Base-by-base conservation (phyloP, 2,888 invertebrate genomes). In the Andrena hattorfiana region DNA sequence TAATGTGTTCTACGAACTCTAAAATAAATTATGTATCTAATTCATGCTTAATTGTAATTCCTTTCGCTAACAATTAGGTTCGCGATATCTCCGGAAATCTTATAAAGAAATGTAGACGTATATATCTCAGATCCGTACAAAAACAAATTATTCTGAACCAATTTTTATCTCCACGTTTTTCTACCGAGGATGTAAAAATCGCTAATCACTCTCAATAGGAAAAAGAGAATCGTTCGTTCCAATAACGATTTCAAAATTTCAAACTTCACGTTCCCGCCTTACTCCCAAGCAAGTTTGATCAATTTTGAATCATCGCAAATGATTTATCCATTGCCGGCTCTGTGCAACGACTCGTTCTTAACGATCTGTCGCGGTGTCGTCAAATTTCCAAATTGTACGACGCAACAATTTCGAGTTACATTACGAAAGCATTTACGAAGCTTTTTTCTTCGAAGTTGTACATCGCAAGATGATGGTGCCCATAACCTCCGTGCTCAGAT, bases 21-120 rank as follows among this genome's bases (percentile, higher is more conserved):
- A 49, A 77, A 82, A 82, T 82, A 84, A 86, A 86, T 83, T 66
- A 77, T 75, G 42, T 51, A 72, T 79, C 30, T 62, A 35, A 63
- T 42, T 13, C 20, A 69, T 28, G 69, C 56, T 8, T 60, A 32
- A 10, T 32, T 51, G 8, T 1, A 16, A 60, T 23, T 69, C 16
- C 20, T 70, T 60, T 3, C 42, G 13, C 4, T 16, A 42, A 42
- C 42, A 42, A 20, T n/a, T 13, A 20, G 16, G 35, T 60, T 13
- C 13, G 16, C 0, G 42, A 42, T 16, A 42, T 13, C 13, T 42
- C 13, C 13, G 13, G 42, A 42, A 42, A 42, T n/a, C n/a, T 49
- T 6, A 0, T 49, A n/a, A 6, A 51, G 20, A n/a, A 51, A 51
- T 7, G 0, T 16, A n/a, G 2, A 51, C 16, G 7, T 49, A 20